A percentile compares a stretch with the other conserved stretches of the same genome.
Conservation (phyloP, 2,113 vertebrate species). For the Podarcis cretensis region DNA sequence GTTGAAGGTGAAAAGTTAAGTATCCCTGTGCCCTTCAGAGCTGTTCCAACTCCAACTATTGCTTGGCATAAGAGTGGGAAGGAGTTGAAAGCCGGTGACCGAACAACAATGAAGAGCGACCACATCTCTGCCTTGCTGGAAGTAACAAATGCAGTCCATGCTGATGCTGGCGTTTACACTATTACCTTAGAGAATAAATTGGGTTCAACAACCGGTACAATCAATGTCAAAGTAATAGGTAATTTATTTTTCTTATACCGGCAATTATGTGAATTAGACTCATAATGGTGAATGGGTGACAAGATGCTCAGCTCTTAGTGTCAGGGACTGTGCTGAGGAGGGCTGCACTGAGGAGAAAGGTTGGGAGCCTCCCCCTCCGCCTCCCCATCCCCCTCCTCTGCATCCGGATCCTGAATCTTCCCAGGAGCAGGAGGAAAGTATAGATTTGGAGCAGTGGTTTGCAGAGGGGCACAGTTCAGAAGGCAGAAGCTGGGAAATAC, state of each 20-base stretch:
- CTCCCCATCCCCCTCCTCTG: no score
- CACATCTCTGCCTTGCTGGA: constrained; percentile 86
- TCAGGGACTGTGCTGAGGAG: no score
- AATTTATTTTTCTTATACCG: constrained; percentile 49
- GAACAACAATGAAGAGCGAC: constrained; percentile 87
- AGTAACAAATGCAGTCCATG: constrained; percentile 84
- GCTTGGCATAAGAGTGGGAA: constrained; percentile 91
- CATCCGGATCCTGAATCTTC: no score
- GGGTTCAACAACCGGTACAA: constrained; percentile 86
- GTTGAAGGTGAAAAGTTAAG: constrained; percentile 93
- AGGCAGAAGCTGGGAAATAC: no score
- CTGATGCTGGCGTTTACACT: constrained; percentile 88
- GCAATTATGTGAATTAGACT: neutral
- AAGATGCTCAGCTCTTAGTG: neutral
- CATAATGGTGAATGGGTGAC: neutral
- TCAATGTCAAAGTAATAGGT: constrained; percentile 98
- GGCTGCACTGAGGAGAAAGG: no score
- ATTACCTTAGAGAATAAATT: constrained; percentile 91
- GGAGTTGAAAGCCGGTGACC: constrained; percentile 87
- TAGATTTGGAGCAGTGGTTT: no score
- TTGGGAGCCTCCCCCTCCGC: no score
- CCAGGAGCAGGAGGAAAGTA: no score
- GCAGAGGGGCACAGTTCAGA: no score
- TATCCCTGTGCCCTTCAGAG: constrained; percentile 89
- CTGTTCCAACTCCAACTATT: constrained; percentile 90